These are phyloP conservation scores for Glyptemys insculpta DNA, from an alignment of 2,797 vertebrate species.

Conservation along the genomic window DNA sequence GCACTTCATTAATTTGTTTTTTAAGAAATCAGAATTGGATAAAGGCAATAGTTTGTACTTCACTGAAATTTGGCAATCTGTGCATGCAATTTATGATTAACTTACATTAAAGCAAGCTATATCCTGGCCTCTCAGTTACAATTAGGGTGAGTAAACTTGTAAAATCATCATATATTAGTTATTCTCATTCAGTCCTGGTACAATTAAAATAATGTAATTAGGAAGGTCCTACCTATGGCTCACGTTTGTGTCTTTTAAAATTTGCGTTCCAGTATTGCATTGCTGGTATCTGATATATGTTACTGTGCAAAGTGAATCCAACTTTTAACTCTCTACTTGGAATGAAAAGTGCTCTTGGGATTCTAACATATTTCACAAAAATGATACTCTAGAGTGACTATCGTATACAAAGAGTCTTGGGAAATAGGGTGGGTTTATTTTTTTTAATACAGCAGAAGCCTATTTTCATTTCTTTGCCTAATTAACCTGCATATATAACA, in stretches of 20 bases:
- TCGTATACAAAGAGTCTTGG: not conserved
- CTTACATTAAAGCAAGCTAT: slow-evolving; percentile 67
- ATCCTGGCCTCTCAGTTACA: slow-evolving; percentile 24
- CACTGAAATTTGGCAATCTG: slow-evolving; percentile 61
- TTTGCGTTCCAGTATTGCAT: not conserved
- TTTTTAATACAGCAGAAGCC: slow-evolving; percentile 38
- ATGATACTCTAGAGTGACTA: slow-evolving; percentile 35
- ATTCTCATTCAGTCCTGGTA: slow-evolving; percentile 54
- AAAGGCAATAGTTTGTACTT: slow-evolving; percentile 60
- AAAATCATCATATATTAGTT: slow-evolving; percentile 69
- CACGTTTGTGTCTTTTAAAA: slow-evolving; percentile 34
- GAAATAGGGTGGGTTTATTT: slow-evolving; percentile 11
- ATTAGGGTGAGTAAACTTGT: slow-evolving; percentile 64
- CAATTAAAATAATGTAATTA: slow-evolving; percentile 61
- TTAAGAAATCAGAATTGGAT: slow-evolving; percentile 40
- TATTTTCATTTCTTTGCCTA: slow-evolving; percentile 54
- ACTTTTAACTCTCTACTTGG: slow-evolving; percentile 9
- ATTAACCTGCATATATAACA: slow-evolving; percentile 66
- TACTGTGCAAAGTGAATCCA: slow-evolving; percentile 6
- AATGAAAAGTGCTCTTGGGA: slow-evolving; percentile 16
- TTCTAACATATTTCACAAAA: slow-evolving; percentile 36
- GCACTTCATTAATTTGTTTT: slow-evolving; percentile 63
- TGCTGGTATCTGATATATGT: slow-evolving; percentile 24
- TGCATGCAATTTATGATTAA: slow-evolving; percentile 31
- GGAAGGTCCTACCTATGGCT: slow-evolving; percentile 44